These are phyloP conservation scores for Rhinopomastus cyanomelas DNA, from an alignment of 2,113 vertebrate species.

Conservation along the genomic window DNA sequence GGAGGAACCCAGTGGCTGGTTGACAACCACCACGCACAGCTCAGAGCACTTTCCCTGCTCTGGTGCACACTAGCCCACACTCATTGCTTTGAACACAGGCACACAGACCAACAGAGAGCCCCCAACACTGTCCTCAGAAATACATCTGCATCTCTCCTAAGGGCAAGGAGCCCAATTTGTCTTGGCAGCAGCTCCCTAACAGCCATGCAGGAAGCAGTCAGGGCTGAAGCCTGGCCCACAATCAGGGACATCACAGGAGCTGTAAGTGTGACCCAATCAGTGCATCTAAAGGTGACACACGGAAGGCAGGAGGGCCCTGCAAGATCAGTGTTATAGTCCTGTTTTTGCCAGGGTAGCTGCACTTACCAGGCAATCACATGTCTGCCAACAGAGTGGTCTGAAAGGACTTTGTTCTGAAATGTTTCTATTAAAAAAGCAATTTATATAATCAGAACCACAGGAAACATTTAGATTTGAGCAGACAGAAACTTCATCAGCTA, in stretches of 20 bases:
- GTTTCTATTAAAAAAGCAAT: background rate
- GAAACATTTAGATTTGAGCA: background rate
- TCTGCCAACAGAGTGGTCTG: background rate
- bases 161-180: background rate
- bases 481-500: background rate
- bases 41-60: background rate
- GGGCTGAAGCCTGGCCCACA: background rate
- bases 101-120: background rate
- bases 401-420: background rate
- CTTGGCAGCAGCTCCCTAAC: background rate
- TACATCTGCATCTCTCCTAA: background rate
- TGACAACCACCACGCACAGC: background rate
- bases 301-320: background rate
- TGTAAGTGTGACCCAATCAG: background rate
- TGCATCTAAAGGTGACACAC: background rate
- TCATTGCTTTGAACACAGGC: background rate
- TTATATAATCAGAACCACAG: background rate
- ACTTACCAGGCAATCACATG: background rate
- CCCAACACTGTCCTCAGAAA: fast-evolving
- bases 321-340: background rate
- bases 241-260: background rate
- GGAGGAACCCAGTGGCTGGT: background rate
- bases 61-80: fast-evolving
- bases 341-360: background rate
- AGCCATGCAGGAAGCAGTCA: background rate